These are phyloP conservation scores for Paraplagusia blochii DNA, from an alignment of 2,113 vertebrate genomes.

Conservation along the genomic window DNA sequence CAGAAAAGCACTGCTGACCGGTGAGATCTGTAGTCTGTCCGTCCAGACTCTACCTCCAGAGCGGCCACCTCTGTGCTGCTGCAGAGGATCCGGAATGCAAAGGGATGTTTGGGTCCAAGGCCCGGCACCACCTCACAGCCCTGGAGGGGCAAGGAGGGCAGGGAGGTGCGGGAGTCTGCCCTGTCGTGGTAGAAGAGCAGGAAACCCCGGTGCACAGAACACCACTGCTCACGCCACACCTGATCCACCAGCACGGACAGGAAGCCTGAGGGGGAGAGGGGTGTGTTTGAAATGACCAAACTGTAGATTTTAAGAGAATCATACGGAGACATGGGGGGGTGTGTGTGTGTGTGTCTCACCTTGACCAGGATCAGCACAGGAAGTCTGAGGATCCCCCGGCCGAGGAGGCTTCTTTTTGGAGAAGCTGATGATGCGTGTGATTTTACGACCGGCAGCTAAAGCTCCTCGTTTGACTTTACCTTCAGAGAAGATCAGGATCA, in stretches of 20 bases:
- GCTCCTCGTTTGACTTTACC: conserved; percentile 88
- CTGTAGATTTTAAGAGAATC: fast-evolving
- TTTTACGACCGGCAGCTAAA: conserved; percentile 91
- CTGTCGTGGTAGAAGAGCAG: conserved; percentile 89
- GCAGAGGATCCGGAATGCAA: conserved; percentile 89
- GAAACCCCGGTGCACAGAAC: conserved; percentile 82
- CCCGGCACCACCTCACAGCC: conserved; percentile 89
- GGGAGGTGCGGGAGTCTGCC: conserved; percentile 77
- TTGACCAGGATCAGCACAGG: conserved; percentile 84
- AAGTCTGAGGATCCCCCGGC: conserved; percentile 72
- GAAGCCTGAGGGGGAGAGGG: conserved; percentile 72
- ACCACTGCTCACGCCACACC: conserved; percentile 96
- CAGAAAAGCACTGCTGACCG: background rate
- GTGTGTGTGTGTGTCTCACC: conserved; percentile 72
- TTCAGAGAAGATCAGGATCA: conserved; percentile 34
- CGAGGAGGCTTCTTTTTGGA: conserved; percentile 89
- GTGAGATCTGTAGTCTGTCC: no score
- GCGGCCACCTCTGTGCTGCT: conserved; percentile 79
- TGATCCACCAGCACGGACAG: conserved; percentile 88
- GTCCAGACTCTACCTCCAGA: conserved; percentile 80
- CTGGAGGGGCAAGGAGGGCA: conserved; percentile 79
- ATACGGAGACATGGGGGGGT: no score
- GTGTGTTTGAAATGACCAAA: background rate
- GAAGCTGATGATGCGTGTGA: conserved; percentile 96
- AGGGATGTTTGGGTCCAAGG: conserved; percentile 91